A percentile compares a stretch with the other conserved stretches of the same genome.
Evolutionary conservation across 2,888 invertebrate genomes (phyloP).

Genomic region (Crematogaster levior): DNA sequence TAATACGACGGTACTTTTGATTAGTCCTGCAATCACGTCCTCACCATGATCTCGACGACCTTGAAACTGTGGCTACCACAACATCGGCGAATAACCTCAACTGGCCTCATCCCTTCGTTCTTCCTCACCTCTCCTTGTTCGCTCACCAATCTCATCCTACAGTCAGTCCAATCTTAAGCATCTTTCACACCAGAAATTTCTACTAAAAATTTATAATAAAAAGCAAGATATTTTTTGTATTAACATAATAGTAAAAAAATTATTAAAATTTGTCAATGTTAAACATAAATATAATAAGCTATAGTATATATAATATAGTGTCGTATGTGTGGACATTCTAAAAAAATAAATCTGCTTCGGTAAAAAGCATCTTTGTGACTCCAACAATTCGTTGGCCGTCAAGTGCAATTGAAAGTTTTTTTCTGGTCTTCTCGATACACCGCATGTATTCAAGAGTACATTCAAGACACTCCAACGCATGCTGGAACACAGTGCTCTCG

Average conservation of each 20-base stretch:
- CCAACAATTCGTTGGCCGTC: conserved; percentile 35
- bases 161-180: conserved; percentile 60
- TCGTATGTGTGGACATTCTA: background rate
- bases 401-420: conserved; percentile 61
- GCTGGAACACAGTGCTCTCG: conserved; percentile 40
- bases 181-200: conserved; percentile 59
- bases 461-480: conserved; percentile 50
- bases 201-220: background rate
- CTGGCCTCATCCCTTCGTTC: conserved; percentile 67
- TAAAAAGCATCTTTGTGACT: conserved; percentile 49
- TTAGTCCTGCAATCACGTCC: conserved; percentile 73
- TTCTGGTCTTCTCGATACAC: conserved; percentile 31
- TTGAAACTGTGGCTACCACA: conserved; percentile 76
- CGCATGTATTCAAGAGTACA: conserved; percentile 31
- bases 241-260: background rate
- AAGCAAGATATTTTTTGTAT: background rate
- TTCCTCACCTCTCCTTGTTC: conserved; percentile 63
- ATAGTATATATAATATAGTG: background rate
- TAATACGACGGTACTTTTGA: conserved; percentile 55
- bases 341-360: conserved; percentile 30
- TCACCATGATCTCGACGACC: conserved; percentile 79
- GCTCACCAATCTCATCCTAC: conserved; percentile 53
- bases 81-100: conserved; percentile 76
- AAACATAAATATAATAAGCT: background rate
- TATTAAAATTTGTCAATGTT: background rate